Base-by-base conservation (phyloP, 2,797 vertebrate genomes). In the Sylvia borin region DNA sequence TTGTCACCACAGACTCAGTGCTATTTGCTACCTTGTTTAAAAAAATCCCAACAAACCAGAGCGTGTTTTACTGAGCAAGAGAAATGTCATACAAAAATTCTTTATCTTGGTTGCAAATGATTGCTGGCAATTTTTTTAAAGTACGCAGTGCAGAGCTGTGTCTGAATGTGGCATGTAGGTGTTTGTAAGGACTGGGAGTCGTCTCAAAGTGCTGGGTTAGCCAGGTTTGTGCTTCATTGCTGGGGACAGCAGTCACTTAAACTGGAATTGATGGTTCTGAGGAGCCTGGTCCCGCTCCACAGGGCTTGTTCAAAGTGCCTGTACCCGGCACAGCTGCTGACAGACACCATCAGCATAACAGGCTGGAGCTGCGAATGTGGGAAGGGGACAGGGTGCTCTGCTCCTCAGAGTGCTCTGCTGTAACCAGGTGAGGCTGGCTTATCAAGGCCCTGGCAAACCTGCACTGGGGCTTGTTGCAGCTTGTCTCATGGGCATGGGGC, bases 291-390 rank as follows among this genome's bases (percentile, higher is more conserved):
- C 16, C 82, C 2, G 4, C 70, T 60, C 50, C 64, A 31, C 36
- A 31, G 45, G 31, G 50, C 25, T 67, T 4, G 7, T 62, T 48
- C 55, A 34, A 47, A 38, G 43, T 40, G 24, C n/a, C 31, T 77
- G 34, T 32, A 34, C 60, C 64, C 76, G 73, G 42, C 51, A 57
- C 20, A 72, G 75, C 32, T 2, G 5, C 50, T 48, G 64, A 32
- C 5, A 31, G 73, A 16, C 1, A 1, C n/a, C 0, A 0, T 3
- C 13, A 38, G n/a, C 5, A 4, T 4, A 18, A 10, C 21, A 24
- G 43, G 40, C 38, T 75, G 42, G 18, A 51, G 29, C 36, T 1
- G 4, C 11, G 51, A 2, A 0, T 17, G 72, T 1, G 3, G 3
- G 32, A 53, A 45, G 42, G 34, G 42, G 18, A 58, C 24, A 16